Base-by-base conservation (phyloP, 1,140 invertebrate species). In the Macrotrachela quadricornifera region DNA sequence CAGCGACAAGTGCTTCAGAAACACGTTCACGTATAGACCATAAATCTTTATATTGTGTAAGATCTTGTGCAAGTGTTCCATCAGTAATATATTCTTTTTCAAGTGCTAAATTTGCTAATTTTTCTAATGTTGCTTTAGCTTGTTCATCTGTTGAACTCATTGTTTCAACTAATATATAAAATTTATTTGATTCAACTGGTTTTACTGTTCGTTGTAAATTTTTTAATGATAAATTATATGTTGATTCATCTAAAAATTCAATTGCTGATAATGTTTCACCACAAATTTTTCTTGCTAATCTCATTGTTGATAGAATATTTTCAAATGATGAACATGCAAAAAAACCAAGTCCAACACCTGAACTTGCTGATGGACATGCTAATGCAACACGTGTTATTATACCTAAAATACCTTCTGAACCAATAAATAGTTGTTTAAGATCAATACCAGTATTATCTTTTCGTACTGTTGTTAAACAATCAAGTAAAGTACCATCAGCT, bases 391-490 rank as follows among this genome's bases (percentile, higher is more conserved):
- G 85, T 0, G 91, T 96, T 3, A 99, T 78, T 14, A 97, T 67
- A 10, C 92, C 91, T 41, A 99, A 69, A 0, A 90, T 91, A 46
- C 92, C 92, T 74, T 97, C 92, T 0, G 85, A 85, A 12, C 92
- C 92, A 60, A 97, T 88, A 63, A 97, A 95, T 46, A 96, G 66
- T 65, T 97, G 88, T 63, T 94, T 92, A 54, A 94, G 69, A 64
- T 95, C 85, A 67, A 91, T 92, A 0, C 88, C 90, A 0, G 91
- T 96, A 63, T 96, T 97, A 63, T 97, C 88, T 69, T 97, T 97
- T 63, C 87, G 82, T 56, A 94, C 70, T 3, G 78, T 76, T 56
- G 78, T 81, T 61, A 96, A 72, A 57, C 81, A 80, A 64, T 95
- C 80, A 12, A 96, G 64, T 1, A 96, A 70, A 50, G 64, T 63